phyloP scores from a whole-genome alignment of 2,888 invertebrate species.

The Phasia obesa region DNA sequence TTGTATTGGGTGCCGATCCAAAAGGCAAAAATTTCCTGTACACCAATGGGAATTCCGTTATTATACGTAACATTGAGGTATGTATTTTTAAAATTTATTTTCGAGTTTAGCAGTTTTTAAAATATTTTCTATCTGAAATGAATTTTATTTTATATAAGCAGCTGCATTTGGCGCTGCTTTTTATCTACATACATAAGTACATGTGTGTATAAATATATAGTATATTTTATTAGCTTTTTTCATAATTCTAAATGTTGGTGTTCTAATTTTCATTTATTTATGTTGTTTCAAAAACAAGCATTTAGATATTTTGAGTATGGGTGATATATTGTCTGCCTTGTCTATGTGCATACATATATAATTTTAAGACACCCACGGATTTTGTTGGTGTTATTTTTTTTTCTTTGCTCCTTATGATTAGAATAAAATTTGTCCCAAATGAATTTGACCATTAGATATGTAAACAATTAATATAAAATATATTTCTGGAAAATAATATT shows the following conservation, averaged over 20 bases:
- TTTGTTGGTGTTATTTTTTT: slow-evolving; percentile 15
- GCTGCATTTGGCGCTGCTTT: slow-evolving; percentile 53
- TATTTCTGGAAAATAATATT: too few species aligned
- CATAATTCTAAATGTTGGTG: slow-evolving; percentile 54
- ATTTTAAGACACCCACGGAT: slow-evolving; percentile 42
- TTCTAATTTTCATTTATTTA: slow-evolving; percentile 55
- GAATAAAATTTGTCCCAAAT: slow-evolving; percentile 50
- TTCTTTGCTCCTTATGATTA: neutral
- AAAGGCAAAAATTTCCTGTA: slow-evolving; percentile 98
- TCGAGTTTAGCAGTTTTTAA: slow-evolving; percentile 27
- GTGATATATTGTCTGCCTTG: neutral
- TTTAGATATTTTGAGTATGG: neutral
- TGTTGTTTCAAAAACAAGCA: slow-evolving; percentile 35
- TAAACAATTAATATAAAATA: slow-evolving; percentile 46
- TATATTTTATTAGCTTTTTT: neutral
- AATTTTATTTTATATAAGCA: slow-evolving; percentile 56
- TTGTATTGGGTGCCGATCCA: slow-evolving; percentile 97
- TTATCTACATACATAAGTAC: neutral
- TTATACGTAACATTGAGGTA: slow-evolving; percentile 97
- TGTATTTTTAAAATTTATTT: slow-evolving; percentile 73
- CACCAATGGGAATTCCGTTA: slow-evolving; percentile 98
- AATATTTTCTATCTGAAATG: slow-evolving; percentile 53
- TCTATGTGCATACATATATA: neutral
- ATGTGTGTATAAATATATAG: neutral
- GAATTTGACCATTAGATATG: slow-evolving; percentile 36